Evolutionary conservation across 2,797 vertebrate species (phyloP), one percentile per base, ranked within the genome.

Genomic region (Microctenopoma steveboyesi): DNA sequence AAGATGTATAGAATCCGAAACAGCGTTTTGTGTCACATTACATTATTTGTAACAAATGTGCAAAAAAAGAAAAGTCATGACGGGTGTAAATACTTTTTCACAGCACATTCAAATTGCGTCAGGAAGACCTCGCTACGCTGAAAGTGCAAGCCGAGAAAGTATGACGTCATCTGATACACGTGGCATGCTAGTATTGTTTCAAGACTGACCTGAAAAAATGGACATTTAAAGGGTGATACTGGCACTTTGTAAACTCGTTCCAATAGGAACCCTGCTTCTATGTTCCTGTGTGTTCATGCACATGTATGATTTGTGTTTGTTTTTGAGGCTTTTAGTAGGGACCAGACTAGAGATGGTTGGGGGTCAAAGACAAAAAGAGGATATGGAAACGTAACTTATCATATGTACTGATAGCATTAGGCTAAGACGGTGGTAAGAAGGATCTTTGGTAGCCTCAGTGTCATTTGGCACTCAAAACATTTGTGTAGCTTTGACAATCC

Each of bases 171-270:
- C 27, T 18, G 18, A 2, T 33, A 18, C 25, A 45, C 15, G 10
- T 2, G 15, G 3, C 13, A 43, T 10, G n/a, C 0, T 16, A 33
- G 14, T 53, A 3, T 54, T 69, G 47, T 59, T 73, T 45, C 28
- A n/a, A 67, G 43, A 39, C 52, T 7, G 37, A 76, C 54, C 47
- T 67, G 62, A 56, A 9, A 39, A 27, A 42, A 33, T 7, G 0
- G 3, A 10, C 14, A 28, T 53, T 67, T 46, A 30, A 47, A 48
- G 64, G 37, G 6, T 25, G 67, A 75, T 27, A 82, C 79, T 18
- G 48, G 84, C 87, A 89, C 87, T 86, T 90, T 85, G 68, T 86
- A 66, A 39, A 45, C 1, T 22, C 22, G 22, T 22, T 22, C 22
- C 22, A 22, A 22, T 22, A 22, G 22, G 22, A 22, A 22, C 22